A percentile compares a stretch with the other conserved stretches of the same genome.
Conservation (phyloP, 1,140 invertebrate species). For the Melipona quadrifasciata region DNA sequence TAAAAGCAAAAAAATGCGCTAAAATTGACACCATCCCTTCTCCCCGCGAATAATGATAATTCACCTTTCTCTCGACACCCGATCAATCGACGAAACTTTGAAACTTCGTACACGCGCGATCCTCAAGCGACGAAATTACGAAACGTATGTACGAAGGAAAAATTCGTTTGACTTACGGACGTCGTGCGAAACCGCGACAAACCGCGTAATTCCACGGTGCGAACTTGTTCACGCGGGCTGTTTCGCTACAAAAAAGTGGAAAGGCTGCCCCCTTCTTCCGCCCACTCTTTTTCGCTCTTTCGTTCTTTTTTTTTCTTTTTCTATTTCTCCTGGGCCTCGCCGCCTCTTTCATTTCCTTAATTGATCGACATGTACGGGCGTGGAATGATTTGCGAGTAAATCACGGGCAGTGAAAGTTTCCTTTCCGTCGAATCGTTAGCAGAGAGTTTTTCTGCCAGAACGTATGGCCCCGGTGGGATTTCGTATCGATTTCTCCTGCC, state of each 20-base stretch:
- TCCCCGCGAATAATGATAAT: too few species aligned
- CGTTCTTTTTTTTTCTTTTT: not conserved
- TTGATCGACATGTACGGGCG: conserved; percentile 29
- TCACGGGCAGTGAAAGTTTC: conserved; percentile 30
- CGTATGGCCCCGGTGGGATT: conserved; percentile 33
- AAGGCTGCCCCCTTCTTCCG: not conserved
- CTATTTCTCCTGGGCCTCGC: not conserved
- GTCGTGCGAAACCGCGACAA: conserved; percentile 17
- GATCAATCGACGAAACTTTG: too few species aligned
- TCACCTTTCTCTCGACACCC: too few species aligned
- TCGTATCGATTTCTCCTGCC: conserved; percentile 14
- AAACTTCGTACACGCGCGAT: not conserved
- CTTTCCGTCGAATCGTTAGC: conserved; percentile 52
- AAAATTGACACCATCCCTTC: too few species aligned
- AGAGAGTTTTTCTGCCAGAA: conserved; percentile 34
- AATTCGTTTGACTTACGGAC: conserved; percentile 35
- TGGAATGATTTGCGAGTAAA: conserved; percentile 41
- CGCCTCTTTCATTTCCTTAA: conserved; percentile 32
- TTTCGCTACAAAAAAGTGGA: not conserved
- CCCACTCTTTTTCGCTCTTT: not conserved
- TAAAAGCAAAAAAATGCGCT: too few species aligned
- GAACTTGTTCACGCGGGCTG: conserved; percentile 8
- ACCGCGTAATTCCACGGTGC: conserved; percentile 6
- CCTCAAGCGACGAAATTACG: not conserved
- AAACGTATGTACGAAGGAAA: conserved; percentile 1